phyloP scores from a whole-genome alignment of 2,113 vertebrate genomes.

The Entomyzon cyanotis region DNA sequence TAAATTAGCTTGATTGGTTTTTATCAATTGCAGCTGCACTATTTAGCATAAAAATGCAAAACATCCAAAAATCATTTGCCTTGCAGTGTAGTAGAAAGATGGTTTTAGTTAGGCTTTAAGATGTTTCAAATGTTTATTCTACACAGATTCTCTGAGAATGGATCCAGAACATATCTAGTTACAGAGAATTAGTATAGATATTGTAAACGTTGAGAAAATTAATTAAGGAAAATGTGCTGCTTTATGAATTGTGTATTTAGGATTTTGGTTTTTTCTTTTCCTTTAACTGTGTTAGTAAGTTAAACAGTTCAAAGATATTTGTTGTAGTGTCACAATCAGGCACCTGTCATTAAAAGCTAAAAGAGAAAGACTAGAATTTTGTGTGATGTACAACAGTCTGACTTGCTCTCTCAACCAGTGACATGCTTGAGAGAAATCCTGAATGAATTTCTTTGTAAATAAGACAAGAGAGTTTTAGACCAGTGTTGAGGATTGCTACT shows the following conservation, averaged over 20 bases:
- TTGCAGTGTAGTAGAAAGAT: conserved; percentile 78
- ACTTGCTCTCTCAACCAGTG: not conserved
- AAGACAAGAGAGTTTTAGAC: conserved; percentile 31
- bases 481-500: not conserved
- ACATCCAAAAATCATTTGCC: conserved; percentile 84
- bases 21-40: conserved; percentile 81
- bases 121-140: conserved; percentile 81
- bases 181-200: conserved; percentile 81
- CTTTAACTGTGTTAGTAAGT: conserved; percentile 72
- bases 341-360: conserved; percentile 63
- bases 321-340: conserved; percentile 56
- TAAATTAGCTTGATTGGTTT: conserved; percentile 84
- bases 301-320: conserved; percentile 73
- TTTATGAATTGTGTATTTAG: conserved; percentile 76
- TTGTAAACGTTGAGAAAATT: conserved; percentile 82
- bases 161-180: conserved; percentile 79
- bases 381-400: conserved; percentile 36
- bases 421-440: conserved; percentile 57
- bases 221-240: conserved; percentile 80
- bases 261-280: conserved; percentile 57
- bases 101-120: conserved; percentile 82
- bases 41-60: conserved; percentile 84
- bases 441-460: conserved; percentile 49
- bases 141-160: conserved; percentile 77
- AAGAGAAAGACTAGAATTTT: conserved; percentile 54